These are phyloP conservation scores for Diabrotica virgifera DNA, from an alignment of 1,140 invertebrate species.

Conservation along the genomic window DNA sequence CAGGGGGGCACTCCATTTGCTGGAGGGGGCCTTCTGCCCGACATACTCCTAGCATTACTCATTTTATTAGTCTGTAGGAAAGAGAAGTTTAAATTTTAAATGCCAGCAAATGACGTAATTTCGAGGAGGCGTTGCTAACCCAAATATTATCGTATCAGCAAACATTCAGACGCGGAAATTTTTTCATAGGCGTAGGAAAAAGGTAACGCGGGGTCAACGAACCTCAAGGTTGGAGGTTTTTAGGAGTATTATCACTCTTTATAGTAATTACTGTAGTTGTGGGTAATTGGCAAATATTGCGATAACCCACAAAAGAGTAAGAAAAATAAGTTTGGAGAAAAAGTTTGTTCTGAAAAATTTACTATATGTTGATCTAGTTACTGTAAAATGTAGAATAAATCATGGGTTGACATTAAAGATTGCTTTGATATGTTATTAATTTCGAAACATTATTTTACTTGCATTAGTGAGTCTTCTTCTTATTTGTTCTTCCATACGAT, in stretches of 20 bases:
- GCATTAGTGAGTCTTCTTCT: too few relatives aligned
- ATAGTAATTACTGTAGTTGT: not conserved
- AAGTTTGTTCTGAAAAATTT: too few relatives aligned
- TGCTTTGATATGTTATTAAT: too few relatives aligned
- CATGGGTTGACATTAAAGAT: too few relatives aligned
- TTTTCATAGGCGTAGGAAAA: conserved; percentile 1
- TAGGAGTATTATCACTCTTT: not conserved
- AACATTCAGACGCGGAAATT: conserved; percentile 14
- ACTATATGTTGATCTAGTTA: too few relatives aligned
- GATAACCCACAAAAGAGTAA: too few relatives aligned
- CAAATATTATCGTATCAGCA: conserved; percentile 19
- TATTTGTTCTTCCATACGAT: too few relatives aligned
- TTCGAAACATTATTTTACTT: too few relatives aligned
- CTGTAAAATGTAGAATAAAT: too few relatives aligned
- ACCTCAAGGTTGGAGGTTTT: not conserved
- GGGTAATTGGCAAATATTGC: too few relatives aligned
- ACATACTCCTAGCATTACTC: not conserved
- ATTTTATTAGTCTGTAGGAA: not conserved
- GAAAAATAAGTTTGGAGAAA: too few relatives aligned
- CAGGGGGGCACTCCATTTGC: not conserved
- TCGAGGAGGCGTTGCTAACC: conserved; percentile 17
- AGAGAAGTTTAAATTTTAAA: conserved; percentile 19
- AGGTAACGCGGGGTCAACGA: conserved; percentile 5
- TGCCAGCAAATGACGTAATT: conserved; percentile 16
- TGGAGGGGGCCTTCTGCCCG: not conserved